These are phyloP conservation scores for Pristionchus entomophagus DNA, from an alignment of 2,888 invertebrate species.

Conservation along the genomic window DNA sequence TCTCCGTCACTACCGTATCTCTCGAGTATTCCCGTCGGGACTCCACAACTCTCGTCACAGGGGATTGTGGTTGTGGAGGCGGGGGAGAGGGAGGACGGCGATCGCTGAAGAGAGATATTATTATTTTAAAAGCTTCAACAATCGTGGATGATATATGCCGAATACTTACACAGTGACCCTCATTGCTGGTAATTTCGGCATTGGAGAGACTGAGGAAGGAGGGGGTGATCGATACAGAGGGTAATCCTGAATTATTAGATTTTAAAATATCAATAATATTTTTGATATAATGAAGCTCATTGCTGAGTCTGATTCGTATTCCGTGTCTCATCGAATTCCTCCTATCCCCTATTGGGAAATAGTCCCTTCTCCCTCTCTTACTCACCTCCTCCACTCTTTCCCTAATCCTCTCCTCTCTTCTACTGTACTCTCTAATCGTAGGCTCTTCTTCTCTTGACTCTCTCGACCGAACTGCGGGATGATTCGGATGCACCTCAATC, in stretches of 20 bases:
- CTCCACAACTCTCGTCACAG: neutral
- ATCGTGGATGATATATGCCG: no score
- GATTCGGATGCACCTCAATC: conserved; percentile 12
- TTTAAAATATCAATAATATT: neutral
- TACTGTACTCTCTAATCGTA: neutral
- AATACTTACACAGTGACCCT: conserved; percentile 13
- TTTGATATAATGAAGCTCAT: no score
- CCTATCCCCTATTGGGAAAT: neutral
- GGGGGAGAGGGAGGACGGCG: conserved; percentile 15
- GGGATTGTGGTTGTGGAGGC: neutral
- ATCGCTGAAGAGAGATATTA: neutral
- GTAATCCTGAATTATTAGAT: neutral
- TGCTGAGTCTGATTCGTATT: no score
- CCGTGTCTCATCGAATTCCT: neutral
- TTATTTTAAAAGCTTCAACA: neutral
- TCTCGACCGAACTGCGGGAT: neutral
- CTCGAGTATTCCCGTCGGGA: conserved; percentile 43
- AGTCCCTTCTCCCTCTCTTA: neutral
- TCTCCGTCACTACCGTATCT: conserved; percentile 39
- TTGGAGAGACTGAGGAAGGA: neutral
- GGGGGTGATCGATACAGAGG: neutral
- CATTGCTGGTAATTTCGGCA: conserved; percentile 31
- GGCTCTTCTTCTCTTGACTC: neutral
- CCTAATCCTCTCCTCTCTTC: conserved; percentile 26
- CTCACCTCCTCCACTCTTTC: conserved; percentile 1